Conservation (phyloP, 1,140 invertebrate genomes). For the Drosophila kikkawai region DNA sequence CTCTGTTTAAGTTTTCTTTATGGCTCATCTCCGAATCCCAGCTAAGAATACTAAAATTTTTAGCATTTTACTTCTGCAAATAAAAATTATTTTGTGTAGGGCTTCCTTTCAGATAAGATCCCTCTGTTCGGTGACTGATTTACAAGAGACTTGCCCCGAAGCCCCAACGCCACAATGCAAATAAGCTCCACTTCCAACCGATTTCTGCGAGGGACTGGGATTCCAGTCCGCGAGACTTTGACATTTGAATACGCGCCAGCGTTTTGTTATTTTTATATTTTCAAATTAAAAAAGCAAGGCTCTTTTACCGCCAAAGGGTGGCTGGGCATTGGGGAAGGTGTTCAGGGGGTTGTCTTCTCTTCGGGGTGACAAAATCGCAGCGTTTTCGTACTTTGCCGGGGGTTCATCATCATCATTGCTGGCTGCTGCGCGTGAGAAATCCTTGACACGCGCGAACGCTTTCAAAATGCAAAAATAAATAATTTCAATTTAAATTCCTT, state of each 20-base stretch:
- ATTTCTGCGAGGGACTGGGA: not conserved
- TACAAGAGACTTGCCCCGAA: constrained; percentile 25
- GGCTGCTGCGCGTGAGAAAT: constrained; percentile 70
- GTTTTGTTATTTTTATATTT: constrained; percentile 81
- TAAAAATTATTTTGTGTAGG: constrained; percentile 5
- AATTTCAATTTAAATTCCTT: constrained; percentile 82
- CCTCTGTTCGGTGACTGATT: constrained; percentile 20
- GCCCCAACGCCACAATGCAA: constrained; percentile 13
- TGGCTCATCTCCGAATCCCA: not conserved
- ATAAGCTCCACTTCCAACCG: constrained; percentile 14
- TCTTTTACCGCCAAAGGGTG: constrained; percentile 34
- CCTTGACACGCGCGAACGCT: constrained; percentile 79
- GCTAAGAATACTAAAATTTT: not conserved
- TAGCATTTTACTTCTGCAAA: constrained; percentile 6
- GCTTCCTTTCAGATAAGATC: constrained; percentile 24
- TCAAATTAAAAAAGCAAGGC: constrained; percentile 80
- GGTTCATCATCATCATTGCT: constrained; percentile 40
- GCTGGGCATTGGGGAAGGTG: constrained; percentile 1
- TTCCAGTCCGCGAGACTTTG: constrained; percentile 57
- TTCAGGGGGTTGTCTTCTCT: constrained; percentile 2
- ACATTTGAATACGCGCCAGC: constrained; percentile 66
- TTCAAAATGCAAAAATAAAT: constrained; percentile 83
- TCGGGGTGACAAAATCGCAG: constrained; percentile 20
- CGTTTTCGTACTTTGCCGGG: constrained; percentile 3
- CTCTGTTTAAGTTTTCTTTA: not conserved